phyloP scores from a whole-genome alignment of 1,140 invertebrate genomes.

The Bombus confusus region DNA sequence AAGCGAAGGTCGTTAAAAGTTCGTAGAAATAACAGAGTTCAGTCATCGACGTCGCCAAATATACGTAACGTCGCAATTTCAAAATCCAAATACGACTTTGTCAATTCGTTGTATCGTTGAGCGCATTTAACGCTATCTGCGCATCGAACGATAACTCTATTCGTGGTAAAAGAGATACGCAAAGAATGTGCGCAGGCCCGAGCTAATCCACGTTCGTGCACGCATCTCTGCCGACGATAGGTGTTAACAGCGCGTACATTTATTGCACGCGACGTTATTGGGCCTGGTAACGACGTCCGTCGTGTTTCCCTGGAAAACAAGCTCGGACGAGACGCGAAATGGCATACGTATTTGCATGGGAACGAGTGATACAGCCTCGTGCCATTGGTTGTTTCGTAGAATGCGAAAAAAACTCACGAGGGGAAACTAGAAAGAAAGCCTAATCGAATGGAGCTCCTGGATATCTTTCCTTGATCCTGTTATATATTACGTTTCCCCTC shows the following conservation, averaged over 20 bases:
- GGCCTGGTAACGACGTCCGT: constrained; percentile 67
- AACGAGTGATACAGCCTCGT: constrained; percentile 54
- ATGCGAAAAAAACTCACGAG: constrained; percentile 25
- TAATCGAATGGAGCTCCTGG: constrained; percentile 33
- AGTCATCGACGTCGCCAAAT: not conserved
- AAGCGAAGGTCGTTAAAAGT: not conserved
- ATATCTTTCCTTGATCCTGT: constrained; percentile 28
- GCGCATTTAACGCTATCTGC: not conserved
- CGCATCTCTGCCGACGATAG: not conserved
- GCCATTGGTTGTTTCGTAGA: constrained; percentile 2
- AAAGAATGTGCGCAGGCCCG: not conserved
- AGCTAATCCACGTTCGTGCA: not conserved
- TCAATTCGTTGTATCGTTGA: not conserved
- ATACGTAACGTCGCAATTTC: not conserved
- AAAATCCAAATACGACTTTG: not conserved
- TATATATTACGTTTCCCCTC: constrained; percentile 12
- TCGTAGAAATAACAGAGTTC: not conserved
- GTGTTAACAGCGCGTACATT: constrained; percentile 53
- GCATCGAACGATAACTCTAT: not conserved
- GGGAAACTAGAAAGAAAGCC: constrained; percentile 1
- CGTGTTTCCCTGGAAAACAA: constrained; percentile 66
- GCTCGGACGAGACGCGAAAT: constrained; percentile 53
- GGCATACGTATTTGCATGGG: constrained; percentile 62
- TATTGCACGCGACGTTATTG: constrained; percentile 75
- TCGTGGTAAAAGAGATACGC: not conserved